Evolutionary conservation across 1,140 invertebrate genomes (phyloP), one percentile per base, ranked within the genome.

Genomic region (Lasioglossum baleicum): DNA sequence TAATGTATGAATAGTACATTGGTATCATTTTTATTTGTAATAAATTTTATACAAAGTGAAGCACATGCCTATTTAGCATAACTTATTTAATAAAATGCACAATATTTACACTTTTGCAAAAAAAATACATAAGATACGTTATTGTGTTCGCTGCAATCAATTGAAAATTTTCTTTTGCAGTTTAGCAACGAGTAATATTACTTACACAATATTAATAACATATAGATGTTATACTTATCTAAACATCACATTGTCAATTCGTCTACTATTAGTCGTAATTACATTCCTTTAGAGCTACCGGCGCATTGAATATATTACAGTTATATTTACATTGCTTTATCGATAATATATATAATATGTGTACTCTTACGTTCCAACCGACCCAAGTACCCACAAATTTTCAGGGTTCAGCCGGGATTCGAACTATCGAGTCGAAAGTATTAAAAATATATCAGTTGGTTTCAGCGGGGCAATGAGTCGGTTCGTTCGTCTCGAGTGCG

Each of bases 211-310:
- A 79, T 67, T 83, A 77, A 81, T 84, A 86, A 77, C 67, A 76
- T 53, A 78, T 63, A 82, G 31, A 71, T 78, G 73, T 83, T 85
- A 84, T 85, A 83, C 76, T 83, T 80, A 88, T 80, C 75, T 88
- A 90, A 90, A 89, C 83, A 90, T 90, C 89, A 89, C 88, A 90
- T 88, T 87, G 85, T 82, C 64, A 87, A 87, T 89, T 88, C 77
- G 80, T 83, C 77, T 80, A 84, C 81, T 80, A 79, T 74, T 75
- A 82, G 69, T 81, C 80, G 35, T 83, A 85, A 82, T 87, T 84
- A 89, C 66, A 84, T 83, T 79, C 64, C 76, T 87, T 76, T 65
- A 79, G 83, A 80, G 66, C 67, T 84, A 69, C 56, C 31, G 35
- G 66, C 66, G n/a, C 65, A 68, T 63, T 69, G 44, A 35, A 51